A percentile compares a stretch with the other conserved stretches of the same genome.
Conservation (phyloP, 2,797 vertebrate genomes). For the Peromyscus aztecus region DNA sequence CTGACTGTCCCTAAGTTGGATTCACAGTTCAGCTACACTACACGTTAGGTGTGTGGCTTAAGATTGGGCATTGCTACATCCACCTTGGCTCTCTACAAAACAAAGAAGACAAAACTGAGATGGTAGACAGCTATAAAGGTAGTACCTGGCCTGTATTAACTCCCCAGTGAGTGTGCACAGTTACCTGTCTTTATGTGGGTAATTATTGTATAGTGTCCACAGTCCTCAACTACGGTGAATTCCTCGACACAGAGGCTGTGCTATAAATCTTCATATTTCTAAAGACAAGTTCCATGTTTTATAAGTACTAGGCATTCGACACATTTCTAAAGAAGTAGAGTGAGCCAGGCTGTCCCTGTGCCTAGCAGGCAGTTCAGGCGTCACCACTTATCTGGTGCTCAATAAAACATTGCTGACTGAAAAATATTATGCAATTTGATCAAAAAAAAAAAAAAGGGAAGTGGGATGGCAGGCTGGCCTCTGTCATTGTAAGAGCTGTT, state of each 20-base stretch:
- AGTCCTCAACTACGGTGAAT: not conserved
- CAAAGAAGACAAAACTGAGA: not conserved
- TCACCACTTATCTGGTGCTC: not conserved
- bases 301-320: not conserved
- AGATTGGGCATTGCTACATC: not conserved
- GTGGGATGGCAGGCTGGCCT: conserved; percentile 14
- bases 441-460: conserved; percentile 44
- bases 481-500: not conserved
- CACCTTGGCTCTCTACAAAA: not conserved
- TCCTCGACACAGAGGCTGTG: not conserved
- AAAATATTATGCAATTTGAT: conserved; percentile 28
- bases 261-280: not conserved
- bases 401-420: conserved; percentile 49
- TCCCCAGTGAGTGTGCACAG: not conserved
- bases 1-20: not conserved
- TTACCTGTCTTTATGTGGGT: not conserved
- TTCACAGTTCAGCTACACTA: not conserved
- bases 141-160: not conserved
- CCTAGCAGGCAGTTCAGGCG: not conserved
- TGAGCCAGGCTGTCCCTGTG: not conserved
- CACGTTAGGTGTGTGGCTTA: no score
- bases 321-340: not conserved
- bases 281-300: not conserved
- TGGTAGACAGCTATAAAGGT: not conserved
- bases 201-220: not conserved